Evolutionary conservation across 2,888 invertebrate genomes (phyloP), one percentile per base, ranked within the genome.

Genomic region (Cryptocheilus praepositus): DNA sequence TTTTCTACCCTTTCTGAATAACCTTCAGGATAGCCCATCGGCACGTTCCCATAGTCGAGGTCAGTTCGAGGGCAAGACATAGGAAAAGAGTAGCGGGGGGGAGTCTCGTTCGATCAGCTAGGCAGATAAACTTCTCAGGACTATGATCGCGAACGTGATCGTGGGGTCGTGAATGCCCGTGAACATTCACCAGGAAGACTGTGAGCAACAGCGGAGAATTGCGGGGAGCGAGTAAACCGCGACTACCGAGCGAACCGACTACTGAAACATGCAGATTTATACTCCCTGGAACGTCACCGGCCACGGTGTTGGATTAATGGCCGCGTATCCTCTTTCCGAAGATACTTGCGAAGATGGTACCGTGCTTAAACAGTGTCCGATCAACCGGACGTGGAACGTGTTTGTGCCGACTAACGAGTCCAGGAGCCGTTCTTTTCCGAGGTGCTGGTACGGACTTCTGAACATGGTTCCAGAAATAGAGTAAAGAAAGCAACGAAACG

Each of bases 251-350:
- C 28, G 52, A 43, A 66, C 65, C 64, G 61, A 73, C 76, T 77
- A 79, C 80, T 66, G 77, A 69, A 73, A 64, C 76, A 78, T 79
- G 80, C 71, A 80, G 79, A 83, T 82, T 82, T 82, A 81, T 78
- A 72, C 64, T 66, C 58, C 63, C 64, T 66, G 61, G 36, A 43
- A 67, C 67, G 69, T 67, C 72, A 62, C 67, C 68, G 80, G 19
- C 52, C 36, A 36, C 36, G 11, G 36, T 21, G 55, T n/a, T 53
- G 55, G 65, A 74, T 79, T 74, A 77, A 71, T 77, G 67, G 69
- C 64, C 46, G 45, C 57, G 21, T n/a, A 46, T 16, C 60, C 43
- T 16, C 22, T 45, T 57, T 15, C 21, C 63, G 19, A n/a, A 43
- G 36, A 36, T 36, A 36, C 36, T 11, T 36, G 15, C 62, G 52